These are phyloP conservation scores for Cirrhinus mrigala DNA, from an alignment of 2,797 vertebrate species.

Conservation along the genomic window DNA sequence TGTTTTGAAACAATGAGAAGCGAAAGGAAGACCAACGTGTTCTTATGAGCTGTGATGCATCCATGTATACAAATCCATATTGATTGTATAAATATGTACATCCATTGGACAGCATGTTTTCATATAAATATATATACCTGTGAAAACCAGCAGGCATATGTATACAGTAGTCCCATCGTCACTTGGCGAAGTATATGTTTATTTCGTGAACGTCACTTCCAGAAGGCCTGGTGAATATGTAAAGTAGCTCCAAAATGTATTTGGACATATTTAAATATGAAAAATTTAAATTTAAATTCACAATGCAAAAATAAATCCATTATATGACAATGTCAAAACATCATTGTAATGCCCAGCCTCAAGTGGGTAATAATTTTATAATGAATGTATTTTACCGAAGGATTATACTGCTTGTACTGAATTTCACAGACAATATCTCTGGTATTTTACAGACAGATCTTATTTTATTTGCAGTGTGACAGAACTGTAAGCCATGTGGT, in stretches of 20 bases:
- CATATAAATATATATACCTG: conserved; percentile 32
- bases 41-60: not conserved
- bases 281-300: not conserved
- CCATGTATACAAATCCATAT: conserved; percentile 34
- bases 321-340: not conserved
- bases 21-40: conserved; percentile 33
- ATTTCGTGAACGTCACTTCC: not conserved
- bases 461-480: not conserved
- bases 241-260: not conserved
- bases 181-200: not conserved
- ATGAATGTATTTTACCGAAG: not conserved
- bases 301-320: not conserved
- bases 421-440: not conserved
- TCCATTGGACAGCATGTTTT: conserved; percentile 20
- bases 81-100: conserved; percentile 42
- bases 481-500: not conserved
- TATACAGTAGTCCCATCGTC: not conserved
- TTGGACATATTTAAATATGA: not conserved
- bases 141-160: not conserved
- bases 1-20: conserved; percentile 28
- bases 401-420: not conserved
- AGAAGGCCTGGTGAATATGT: not conserved
- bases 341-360: not conserved
- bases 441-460: not conserved
- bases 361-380: not conserved